Evolutionary conservation across 1,140 invertebrate genomes (phyloP), one percentile per base, ranked within the genome.

Genomic region (Phortica variegata): DNA sequence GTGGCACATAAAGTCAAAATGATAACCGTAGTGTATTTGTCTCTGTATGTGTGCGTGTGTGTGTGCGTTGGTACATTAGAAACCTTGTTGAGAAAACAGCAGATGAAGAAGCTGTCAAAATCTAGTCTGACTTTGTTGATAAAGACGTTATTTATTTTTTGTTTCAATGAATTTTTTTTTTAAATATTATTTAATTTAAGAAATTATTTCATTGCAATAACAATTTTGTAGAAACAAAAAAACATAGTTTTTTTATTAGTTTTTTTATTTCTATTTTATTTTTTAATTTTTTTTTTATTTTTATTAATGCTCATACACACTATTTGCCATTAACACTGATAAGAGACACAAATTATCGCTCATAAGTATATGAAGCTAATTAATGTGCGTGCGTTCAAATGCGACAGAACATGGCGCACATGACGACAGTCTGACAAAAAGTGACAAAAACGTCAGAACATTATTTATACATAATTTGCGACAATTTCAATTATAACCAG

Each of bases 281-380:
- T n/a, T n/a, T n/a, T n/a, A n/a, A n/a, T n/a, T n/a, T n/a, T n/a
- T n/a, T n/a, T n/a, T n/a, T n/a, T n/a, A n/a, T n/a, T n/a, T n/a
- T n/a, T n/a, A n/a, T n/a, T n/a, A 51, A 40, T 57, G 48, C 33
- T 15, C 32, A 13, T 23, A 31, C 49, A 40, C 55, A 41, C 58
- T 47, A 52, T 58, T 66, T 66, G 62, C 63, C 62, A 66, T 66
- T 66, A 66, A 63, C 63, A 60, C 49, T 63, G 62, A 66, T 66
- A 66, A 66, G 47, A n/a, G n/a, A n/a, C n/a, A 21, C 39, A 29
- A 19, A 31, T 39, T 65, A 65, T 65, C 57, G 46, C 38, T 40
- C 40, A 57, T 47, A 39, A 45, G 33, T 10, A 23, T 38, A 34
- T 43, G n/a, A n/a, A 21, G 54, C 57, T 65, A 57, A 65, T 65